These are phyloP conservation scores for Koerneria pararmatus DNA, from an alignment of 2,888 invertebrate species.

Conservation along the genomic window DNA sequence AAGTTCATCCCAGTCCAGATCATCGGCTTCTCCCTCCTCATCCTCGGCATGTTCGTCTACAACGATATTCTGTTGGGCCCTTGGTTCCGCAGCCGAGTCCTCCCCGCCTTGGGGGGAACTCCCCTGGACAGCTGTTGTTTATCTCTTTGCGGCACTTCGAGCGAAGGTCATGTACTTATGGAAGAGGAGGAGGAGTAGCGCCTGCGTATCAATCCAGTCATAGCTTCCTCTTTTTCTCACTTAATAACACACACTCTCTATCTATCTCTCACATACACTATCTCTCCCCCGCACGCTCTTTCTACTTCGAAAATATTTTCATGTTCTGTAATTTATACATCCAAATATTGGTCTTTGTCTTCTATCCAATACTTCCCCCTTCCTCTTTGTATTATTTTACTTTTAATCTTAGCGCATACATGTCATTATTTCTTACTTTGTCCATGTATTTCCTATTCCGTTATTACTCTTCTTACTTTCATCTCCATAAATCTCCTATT, in stretches of 20 bases:
- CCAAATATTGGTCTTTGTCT: too few species aligned
- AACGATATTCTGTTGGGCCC: constrained; percentile 59
- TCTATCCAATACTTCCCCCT: neutral
- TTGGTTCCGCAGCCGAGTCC: constrained; percentile 42
- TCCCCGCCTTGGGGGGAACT: constrained; percentile 35
- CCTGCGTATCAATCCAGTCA: too few species aligned
- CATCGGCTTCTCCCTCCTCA: constrained; percentile 74
- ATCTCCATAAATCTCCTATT: too few species aligned
- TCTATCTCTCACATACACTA: neutral
- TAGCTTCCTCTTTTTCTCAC: too few species aligned
- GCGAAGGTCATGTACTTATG: too few species aligned
- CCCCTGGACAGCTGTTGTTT: constrained; percentile 36
- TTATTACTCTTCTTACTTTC: too few species aligned
- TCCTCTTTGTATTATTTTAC: neutral
- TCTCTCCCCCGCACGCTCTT: neutral
- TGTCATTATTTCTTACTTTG: neutral
- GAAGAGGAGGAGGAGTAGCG: constrained; percentile 20
- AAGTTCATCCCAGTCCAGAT: constrained; percentile 65
- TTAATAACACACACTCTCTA: too few species aligned
- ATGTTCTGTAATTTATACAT: too few species aligned
- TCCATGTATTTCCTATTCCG: too few species aligned
- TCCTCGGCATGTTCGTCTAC: constrained; percentile 80
- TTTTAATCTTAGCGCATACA: neutral
- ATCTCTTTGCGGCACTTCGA: constrained; percentile 41
- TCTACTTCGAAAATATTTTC: too few species aligned